Evolutionary conservation across 2,113 vertebrate genomes (phyloP), one percentile per base, ranked within the genome.

Genomic region (Coptodon rendalli): DNA sequence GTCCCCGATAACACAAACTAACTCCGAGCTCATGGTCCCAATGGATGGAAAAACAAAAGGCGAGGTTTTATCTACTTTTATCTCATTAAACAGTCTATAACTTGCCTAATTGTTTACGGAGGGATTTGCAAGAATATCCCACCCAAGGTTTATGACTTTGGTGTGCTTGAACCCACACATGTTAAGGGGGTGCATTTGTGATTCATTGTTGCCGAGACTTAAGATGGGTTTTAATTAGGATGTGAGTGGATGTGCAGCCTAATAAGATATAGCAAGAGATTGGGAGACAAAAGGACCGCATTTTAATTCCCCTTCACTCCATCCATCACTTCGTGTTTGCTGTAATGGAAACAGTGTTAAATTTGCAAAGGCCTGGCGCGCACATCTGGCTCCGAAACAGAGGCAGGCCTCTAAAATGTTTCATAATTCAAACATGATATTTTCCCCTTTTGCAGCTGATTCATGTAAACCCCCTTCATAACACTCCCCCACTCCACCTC

Each of bases 51-150:
- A 91, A 93, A 94, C 95, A 96, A 95, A 95, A 93, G 94, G 88
- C 79, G 61, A 87, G 88, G 86, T 89, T 94, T 94, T 94, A 94
- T 95, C 95, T 94, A 84, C 87, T 92, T 93, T 95, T 95, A 96
- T 96, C 95, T 95, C 95, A 95, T 96, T 96, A 96, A 96, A 95
- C 94, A 94, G 87, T 92, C 92, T 93, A 94, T 95, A 94, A 96
- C 96, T 95, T 92, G 85, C 91, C 86, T 96, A 96, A 97, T 96
- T 96, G 94, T 96, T 96, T 96, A 95, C 92, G 50, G 93, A 93
- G 91, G 91, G 93, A 93, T 95, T 96, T 95, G 93, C 87, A 95
- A 92, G 89, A 94, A 94, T 92, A 93, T 91, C 89, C 88, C 94
- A 92, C 63, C 85, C 73, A 91, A 88, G 93, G 90, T 95, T 94